A percentile compares a stretch with the other conserved stretches of the same genome.
These are phyloP conservation scores for Laothoe populi DNA, from an alignment of 2,888 invertebrate genomes.

Conservation along the genomic window DNA sequence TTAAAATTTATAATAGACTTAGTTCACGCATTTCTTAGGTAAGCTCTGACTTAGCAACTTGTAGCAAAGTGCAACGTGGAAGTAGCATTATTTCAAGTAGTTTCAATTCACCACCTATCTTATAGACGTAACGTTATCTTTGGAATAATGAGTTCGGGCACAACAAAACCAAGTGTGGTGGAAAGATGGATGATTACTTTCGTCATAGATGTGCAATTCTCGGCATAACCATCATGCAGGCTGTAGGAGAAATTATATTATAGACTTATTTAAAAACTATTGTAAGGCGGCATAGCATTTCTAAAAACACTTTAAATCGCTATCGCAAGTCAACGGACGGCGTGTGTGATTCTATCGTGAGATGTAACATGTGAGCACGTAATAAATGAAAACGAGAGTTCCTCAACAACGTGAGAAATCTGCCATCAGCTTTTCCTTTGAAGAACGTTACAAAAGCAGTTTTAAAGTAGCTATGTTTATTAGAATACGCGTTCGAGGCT, in stretches of 20 bases:
- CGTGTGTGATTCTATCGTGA: not conserved
- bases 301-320: not conserved
- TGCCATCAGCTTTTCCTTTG: slow-evolving; percentile 25
- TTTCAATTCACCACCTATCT: too few species aligned
- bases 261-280: not conserved
- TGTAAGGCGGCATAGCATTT: not conserved
- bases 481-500: not conserved
- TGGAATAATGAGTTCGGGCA: too few species aligned
- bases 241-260: too few species aligned
- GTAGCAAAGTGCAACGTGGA: too few species aligned
- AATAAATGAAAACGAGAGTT: slow-evolving; percentile 21
- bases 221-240: too few species aligned
- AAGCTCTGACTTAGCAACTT: too few species aligned
- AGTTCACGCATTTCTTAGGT: too few species aligned
- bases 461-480: slow-evolving; percentile 1
- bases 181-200: too few species aligned
- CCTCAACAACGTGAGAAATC: slow-evolving; percentile 23
- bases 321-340: not conserved
- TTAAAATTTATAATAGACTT: too few species aligned
- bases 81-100: too few species aligned
- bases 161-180: too few species aligned
- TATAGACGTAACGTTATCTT: too few species aligned
- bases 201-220: not conserved
- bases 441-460: slow-evolving; percentile 15
- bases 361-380: slow-evolving; percentile 12